These are phyloP conservation scores for Mustela erminea DNA, from an alignment of 2,797 vertebrate species.

Conservation along the genomic window DNA sequence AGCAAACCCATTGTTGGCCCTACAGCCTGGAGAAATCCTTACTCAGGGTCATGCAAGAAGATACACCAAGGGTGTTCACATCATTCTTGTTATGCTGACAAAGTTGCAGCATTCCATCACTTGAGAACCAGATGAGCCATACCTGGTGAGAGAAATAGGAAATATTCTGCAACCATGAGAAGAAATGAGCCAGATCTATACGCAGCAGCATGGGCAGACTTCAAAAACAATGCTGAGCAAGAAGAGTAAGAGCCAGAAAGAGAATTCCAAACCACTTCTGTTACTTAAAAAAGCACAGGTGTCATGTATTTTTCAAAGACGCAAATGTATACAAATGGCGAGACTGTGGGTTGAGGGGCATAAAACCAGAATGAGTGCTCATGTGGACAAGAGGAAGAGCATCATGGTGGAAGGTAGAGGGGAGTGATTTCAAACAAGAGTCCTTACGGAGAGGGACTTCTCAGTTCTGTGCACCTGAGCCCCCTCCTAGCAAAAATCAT, in stretches of 20 bases:
- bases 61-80: fast-evolving
- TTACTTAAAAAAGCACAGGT: not conserved
- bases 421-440: not conserved
- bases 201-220: not conserved
- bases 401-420: not conserved
- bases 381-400: not conserved
- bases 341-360: too few relatives aligned
- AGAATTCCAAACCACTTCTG: not conserved
- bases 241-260: not conserved
- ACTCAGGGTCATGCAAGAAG: not conserved
- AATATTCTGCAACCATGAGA: not conserved
- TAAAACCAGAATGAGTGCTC: too few relatives aligned
- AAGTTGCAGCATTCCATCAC: not conserved
- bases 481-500: not conserved
- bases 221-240: not conserved
- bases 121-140: not conserved
- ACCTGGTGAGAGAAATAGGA: not conserved
- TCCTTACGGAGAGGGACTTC: not conserved
- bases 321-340: not conserved
- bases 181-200: not conserved
- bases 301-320: not conserved
- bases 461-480: not conserved
- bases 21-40: not conserved
- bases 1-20: not conserved
- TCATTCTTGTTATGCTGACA: not conserved